These are phyloP conservation scores for Eretmochelys imbricata DNA, from an alignment of 2,113 vertebrate species.

Conservation along the genomic window DNA sequence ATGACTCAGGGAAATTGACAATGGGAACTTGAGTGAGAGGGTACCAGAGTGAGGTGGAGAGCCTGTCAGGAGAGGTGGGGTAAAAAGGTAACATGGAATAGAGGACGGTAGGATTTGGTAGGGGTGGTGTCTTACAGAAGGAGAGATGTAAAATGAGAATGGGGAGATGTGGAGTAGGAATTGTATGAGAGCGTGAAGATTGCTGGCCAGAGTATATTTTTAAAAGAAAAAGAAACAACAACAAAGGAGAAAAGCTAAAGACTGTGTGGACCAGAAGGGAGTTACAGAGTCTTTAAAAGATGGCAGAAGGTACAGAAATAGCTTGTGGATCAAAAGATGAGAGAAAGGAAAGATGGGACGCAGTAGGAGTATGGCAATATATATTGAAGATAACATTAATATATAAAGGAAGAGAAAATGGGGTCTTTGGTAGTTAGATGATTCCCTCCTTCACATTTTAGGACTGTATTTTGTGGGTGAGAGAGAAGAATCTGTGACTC, in stretches of 20 bases:
- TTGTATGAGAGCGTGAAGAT: not conserved
- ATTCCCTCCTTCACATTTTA: not conserved
- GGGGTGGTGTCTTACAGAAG: not conserved
- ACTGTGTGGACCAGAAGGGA: not conserved
- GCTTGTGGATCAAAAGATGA: not conserved
- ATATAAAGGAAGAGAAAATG: not conserved
- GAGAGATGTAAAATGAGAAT: not conserved
- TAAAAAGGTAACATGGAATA: not conserved
- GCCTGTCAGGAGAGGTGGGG: not conserved
- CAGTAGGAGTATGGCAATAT: not conserved
- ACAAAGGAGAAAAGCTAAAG: not conserved
- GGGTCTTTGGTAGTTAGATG: not conserved
- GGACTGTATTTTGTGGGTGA: not conserved
- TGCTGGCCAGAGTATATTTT: not conserved
- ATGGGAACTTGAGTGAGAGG: not conserved
- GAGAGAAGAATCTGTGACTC: not conserved
- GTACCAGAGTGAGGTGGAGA: not conserved
- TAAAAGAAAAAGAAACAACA: rapidly evolving
- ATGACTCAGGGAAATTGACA: not conserved
- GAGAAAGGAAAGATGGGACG: not conserved
- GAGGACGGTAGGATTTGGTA: not conserved
- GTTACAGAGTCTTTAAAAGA: not conserved
- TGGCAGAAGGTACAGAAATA: not conserved
- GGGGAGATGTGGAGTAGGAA: not conserved
- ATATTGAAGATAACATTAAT: not conserved